Evolutionary conservation across 1,140 invertebrate species (phyloP).

Genomic region (Saccostrea cuccullata): DNA sequence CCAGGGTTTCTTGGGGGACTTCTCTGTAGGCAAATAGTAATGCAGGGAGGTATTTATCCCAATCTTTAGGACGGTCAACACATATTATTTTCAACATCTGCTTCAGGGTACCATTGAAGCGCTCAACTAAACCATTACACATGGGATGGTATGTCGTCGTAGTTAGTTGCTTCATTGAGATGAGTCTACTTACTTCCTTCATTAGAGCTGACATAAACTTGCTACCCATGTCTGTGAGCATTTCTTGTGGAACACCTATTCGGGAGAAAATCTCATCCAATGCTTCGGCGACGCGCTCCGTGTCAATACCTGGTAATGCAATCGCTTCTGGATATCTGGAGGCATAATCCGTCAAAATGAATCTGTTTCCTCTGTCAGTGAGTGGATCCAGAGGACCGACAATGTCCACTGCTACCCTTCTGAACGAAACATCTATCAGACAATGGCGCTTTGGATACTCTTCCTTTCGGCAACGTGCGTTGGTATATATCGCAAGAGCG

Average conservation of each 20-base stretch:
- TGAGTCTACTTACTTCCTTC: constrained; percentile 51
- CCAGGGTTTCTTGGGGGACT: no score
- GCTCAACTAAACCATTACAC: constrained; percentile 57
- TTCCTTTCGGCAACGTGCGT: constrained; percentile 40
- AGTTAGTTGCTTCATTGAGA: neutral
- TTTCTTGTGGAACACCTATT: constrained; percentile 75
- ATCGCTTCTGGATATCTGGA: constrained; percentile 57
- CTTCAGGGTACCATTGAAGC: neutral
- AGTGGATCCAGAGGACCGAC: constrained; percentile 51
- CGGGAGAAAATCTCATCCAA: constrained; percentile 75
- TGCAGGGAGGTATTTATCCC: no score
- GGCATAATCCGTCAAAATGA: constrained; percentile 55
- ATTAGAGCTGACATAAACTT: constrained; percentile 61
- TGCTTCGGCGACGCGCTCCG: constrained; percentile 58
- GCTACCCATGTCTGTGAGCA: constrained; percentile 72
- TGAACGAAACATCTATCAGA: constrained; percentile 48
- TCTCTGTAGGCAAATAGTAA: no score
- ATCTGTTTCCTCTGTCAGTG: constrained; percentile 47
- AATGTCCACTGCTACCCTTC: constrained; percentile 53
- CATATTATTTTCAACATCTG: no score
- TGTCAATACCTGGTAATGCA: constrained; percentile 51
- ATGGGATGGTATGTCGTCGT: constrained; percentile 59
- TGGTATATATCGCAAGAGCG: constrained; percentile 52
- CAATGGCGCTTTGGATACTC: constrained; percentile 26
- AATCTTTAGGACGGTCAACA: no score